Percentiles rank a stretch among this genome's conserved stretches.
Conservation (phyloP, 2,113 vertebrate species). For the Hemibates koningsi region DNA sequence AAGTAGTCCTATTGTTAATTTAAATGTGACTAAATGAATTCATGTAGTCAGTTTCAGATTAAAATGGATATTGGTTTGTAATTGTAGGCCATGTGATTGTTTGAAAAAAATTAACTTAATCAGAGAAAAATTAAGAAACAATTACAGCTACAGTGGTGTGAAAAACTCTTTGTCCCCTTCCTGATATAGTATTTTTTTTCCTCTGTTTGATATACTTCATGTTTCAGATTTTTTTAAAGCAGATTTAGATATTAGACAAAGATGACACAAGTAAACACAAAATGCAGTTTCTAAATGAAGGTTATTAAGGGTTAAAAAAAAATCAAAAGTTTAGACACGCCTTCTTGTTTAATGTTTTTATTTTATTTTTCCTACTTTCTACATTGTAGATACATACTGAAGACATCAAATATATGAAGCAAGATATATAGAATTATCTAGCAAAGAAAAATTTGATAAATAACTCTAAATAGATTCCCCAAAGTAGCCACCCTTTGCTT, state of each 20-base stretch:
- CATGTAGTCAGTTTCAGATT: not conserved
- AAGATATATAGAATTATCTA: not conserved
- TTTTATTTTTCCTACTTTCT: too few species aligned
- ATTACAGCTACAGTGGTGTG: not conserved
- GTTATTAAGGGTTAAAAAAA: too few species aligned
- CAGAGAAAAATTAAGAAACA: not conserved
- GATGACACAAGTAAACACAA: too few species aligned
- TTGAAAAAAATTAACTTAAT: rapidly evolving
- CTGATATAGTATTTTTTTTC: not conserved
- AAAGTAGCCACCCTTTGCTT: too few species aligned
- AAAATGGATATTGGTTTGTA: not conserved
- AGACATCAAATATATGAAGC: too few species aligned
- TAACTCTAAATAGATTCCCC: not conserved
- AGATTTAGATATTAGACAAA: not conserved
- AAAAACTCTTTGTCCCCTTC: not conserved
- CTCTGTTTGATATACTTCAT: not conserved
- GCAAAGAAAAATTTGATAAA: rapidly evolving
- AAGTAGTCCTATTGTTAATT: rapidly evolving
- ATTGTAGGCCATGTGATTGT: not conserved
- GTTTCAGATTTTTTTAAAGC: not conserved
- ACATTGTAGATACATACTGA: too few species aligned
- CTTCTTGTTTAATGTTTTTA: too few species aligned
- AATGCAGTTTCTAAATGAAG: too few species aligned
- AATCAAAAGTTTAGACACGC: too few species aligned
- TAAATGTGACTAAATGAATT: not conserved